Percentiles rank a stretch among this genome's conserved stretches.
These are phyloP conservation scores for Paedocypris micromegethes DNA, from an alignment of 2,797 vertebrate species.

Conservation along the genomic window DNA sequence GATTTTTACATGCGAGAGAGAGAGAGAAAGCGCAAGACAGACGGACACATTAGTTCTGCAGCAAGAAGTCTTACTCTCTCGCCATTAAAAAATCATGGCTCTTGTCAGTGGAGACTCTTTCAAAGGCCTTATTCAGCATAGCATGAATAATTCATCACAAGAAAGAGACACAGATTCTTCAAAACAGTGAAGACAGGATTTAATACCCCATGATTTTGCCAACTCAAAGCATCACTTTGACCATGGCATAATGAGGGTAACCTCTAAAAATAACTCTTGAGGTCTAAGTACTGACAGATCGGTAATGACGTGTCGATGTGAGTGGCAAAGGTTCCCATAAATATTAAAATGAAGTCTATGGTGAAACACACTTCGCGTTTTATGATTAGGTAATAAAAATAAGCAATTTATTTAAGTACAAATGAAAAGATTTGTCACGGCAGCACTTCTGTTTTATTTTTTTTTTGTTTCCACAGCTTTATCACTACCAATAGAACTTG, in stretches of 20 bases:
- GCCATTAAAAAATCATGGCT: slow-evolving; percentile 40
- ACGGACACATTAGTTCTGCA: slow-evolving; percentile 17
- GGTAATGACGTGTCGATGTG: slow-evolving; percentile 12
- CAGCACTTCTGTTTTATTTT: no score
- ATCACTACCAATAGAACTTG: no score
- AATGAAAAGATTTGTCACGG: no score
- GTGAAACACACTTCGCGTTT: background rate
- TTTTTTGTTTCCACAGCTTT: no score
- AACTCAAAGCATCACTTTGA: slow-evolving; percentile 41
- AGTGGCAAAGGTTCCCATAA: background rate
- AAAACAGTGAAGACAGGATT: slow-evolving; percentile 40
- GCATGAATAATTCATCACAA: slow-evolving; percentile 45
- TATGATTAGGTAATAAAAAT: background rate
- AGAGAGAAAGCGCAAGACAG: background rate
- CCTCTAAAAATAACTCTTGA: slow-evolving; percentile 26
- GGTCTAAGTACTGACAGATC: background rate
- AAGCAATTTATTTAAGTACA: background rate
- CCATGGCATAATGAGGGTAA: slow-evolving; percentile 38
- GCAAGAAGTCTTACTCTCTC: slow-evolving; percentile 21
- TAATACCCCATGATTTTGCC: slow-evolving; percentile 33
- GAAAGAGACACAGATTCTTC: slow-evolving; percentile 44
- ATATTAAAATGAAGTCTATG: background rate
- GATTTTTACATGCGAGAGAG: slow-evolving; percentile 1
- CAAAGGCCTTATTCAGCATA: slow-evolving; percentile 41
- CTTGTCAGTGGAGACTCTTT: slow-evolving; percentile 39